phyloP scores from a whole-genome alignment of 2,888 invertebrate species.

The Vesta saturnalis region DNA sequence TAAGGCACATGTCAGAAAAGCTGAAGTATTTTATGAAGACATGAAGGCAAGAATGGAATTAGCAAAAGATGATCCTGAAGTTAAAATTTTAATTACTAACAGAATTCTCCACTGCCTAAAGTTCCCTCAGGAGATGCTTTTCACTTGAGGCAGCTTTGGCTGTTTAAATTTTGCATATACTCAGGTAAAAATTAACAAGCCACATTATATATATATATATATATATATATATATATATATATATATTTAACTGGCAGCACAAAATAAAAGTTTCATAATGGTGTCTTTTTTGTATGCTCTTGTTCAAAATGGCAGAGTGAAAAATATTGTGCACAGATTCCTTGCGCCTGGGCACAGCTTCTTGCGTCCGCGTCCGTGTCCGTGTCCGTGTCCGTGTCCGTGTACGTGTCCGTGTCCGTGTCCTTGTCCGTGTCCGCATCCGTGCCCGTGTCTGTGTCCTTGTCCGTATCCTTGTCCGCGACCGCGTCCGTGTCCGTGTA shows the following conservation, averaged over 20 bases:
- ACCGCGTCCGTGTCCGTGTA: too few relatives aligned
- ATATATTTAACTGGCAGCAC: slow-evolving; percentile 26
- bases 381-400: too few relatives aligned
- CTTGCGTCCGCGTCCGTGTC: too few relatives aligned
- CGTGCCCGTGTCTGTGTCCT: too few relatives aligned
- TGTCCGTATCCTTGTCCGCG: too few relatives aligned
- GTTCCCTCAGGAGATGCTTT: neutral
- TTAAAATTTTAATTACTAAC: slow-evolving; percentile 27
- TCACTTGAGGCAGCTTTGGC: neutral
- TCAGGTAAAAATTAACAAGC: slow-evolving; percentile 25
- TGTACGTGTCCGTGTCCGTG: too few relatives aligned
- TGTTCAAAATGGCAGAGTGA: neutral
- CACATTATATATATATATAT: slow-evolving; percentile 36
- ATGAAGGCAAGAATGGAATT: slow-evolving; percentile 31
- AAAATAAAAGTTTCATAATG: neutral
- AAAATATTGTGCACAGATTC: neutral
- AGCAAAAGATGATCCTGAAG: slow-evolving; percentile 12
- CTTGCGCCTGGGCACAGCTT: neutral
- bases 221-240: too few relatives aligned
- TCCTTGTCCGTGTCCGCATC: too few relatives aligned
- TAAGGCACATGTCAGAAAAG: slow-evolving; percentile 4
- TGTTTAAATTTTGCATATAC: neutral
- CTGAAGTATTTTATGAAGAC: slow-evolving; percentile 13
- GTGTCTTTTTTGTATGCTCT: neutral
- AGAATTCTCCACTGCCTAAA: neutral